Percentiles rank a stretch among this genome's conserved stretches.
Conservation (phyloP, 2,888 invertebrate species). For the Pyrrhia umbra region DNA sequence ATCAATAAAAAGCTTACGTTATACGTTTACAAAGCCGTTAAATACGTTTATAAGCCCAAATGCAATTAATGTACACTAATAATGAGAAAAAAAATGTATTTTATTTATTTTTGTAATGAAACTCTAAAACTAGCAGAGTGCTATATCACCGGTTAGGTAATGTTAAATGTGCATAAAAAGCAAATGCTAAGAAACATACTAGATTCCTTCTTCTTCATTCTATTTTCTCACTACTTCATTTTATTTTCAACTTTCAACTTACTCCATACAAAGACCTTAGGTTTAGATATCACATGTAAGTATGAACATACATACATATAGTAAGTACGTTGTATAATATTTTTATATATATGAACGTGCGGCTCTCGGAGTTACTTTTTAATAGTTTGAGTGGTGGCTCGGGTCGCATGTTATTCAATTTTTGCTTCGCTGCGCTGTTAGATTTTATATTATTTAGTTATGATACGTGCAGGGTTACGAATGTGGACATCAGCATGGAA, state of each 20-base stretch:
- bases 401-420: slow-evolving; percentile 72
- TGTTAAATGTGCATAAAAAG: no score
- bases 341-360: slow-evolving; percentile 46
- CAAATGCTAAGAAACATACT: no score
- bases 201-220: no score
- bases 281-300: not conserved
- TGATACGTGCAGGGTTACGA: slow-evolving; percentile 20
- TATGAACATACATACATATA: slow-evolving; percentile 8
- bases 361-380: slow-evolving; percentile 66
- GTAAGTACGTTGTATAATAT: slow-evolving; percentile 29
- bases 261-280: not conserved
- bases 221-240: no score
- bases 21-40: no score
- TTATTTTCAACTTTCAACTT: not conserved
- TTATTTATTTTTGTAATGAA: no score
- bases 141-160: no score
- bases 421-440: slow-evolving; percentile 65
- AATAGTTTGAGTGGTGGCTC: slow-evolving; percentile 79
- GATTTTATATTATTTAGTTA: slow-evolving; percentile 48
- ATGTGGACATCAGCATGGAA: not conserved
- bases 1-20: no score
- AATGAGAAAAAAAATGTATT: no score
- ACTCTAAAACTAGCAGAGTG: no score
- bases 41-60: no score
- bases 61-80: no score